Evolutionary conservation across 2,113 vertebrate genomes (phyloP), one percentile per base, ranked within the genome.

Genomic region (Labeo catla): DNA sequence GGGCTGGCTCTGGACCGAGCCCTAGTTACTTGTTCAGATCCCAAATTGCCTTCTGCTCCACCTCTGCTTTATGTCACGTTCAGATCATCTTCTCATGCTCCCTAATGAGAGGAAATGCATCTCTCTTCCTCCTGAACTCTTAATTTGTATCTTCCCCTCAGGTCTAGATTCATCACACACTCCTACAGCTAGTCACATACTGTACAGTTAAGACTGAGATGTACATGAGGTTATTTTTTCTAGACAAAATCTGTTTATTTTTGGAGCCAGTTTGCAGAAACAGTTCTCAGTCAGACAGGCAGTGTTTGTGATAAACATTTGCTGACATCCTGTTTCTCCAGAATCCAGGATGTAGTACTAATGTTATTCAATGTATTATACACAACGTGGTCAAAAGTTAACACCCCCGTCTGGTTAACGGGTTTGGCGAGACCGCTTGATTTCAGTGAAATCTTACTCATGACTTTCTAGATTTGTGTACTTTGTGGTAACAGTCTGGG

Each of bases 241-340:
- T 19, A 6, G 36, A 68, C n/a, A 6, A 57, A 34, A 50, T 7
- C 11, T 72, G 77, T 91, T 92, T 91, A 66, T 87, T 88, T 90
- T 85, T 86, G 34, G 83, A 90, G n/a, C 63, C 50, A 83, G 52
- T 49, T 49, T 81, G 72, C 74, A 84, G 76, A 76, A 54, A 84
- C 84, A 81, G 83, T 86, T 43, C 83, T 59, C 12, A 76, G 83
- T 66, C 12, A 76, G 83, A 85, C 61, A 79, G 61, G 34, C 84
- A 43, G 23, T 83, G 80, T 52, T 73, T 21, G 59, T 59, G 63
- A 77, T 88, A 88, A 91, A 91, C 76, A 90, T 52, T 23, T 6
- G 52, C 66, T 86, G 28, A 59, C 85, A 88, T 91, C 86, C 82
- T 92, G 87, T 83, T 89, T 90, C 84, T 80, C 82, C 68, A 77